Evolutionary conservation across 1,140 invertebrate genomes (phyloP).

Genomic region (Nixonia krombeini): DNA sequence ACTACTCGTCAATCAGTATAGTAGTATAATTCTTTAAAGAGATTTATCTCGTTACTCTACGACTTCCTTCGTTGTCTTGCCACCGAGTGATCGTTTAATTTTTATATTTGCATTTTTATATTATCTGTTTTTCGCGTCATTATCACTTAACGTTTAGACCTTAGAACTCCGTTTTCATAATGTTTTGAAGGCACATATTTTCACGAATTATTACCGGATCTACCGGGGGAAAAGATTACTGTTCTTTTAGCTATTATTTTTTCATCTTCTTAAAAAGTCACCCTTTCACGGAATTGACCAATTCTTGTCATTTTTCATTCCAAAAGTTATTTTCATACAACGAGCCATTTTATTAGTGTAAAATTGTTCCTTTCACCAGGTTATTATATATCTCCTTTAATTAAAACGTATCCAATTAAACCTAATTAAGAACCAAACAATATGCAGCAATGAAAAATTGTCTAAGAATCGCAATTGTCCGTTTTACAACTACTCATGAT

Average conservation of each 20-base stretch:
- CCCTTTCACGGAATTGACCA: no score
- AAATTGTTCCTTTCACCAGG: no score
- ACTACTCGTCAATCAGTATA: no score
- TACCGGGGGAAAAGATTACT: constrained; percentile 24
- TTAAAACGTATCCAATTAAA: constrained; percentile 32
- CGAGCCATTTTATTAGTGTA: no score
- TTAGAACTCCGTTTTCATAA: constrained; percentile 44
- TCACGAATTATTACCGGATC: constrained; percentile 24
- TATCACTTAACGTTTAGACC: constrained; percentile 51
- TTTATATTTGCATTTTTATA: constrained; percentile 10
- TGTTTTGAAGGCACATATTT: constrained; percentile 62
- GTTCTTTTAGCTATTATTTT: constrained; percentile 11
- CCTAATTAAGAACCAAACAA: constrained; percentile 16
- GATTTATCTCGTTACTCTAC: background rate
- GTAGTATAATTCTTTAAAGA: background rate
- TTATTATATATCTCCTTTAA: no score
- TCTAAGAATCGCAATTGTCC: no score
- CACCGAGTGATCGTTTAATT: constrained; percentile 32
- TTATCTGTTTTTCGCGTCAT: constrained; percentile 11
- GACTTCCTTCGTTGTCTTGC: constrained; percentile 16
- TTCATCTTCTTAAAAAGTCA: constrained; percentile 18
- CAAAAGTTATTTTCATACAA: no score
- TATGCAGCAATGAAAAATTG: constrained; percentile 8
- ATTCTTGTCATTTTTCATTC: no score
- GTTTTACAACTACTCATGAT: no score